Percentiles rank a stretch among this genome's conserved stretches.
phyloP scores from a whole-genome alignment of 2,888 invertebrate species.

The Drosophila leonis region DNA sequence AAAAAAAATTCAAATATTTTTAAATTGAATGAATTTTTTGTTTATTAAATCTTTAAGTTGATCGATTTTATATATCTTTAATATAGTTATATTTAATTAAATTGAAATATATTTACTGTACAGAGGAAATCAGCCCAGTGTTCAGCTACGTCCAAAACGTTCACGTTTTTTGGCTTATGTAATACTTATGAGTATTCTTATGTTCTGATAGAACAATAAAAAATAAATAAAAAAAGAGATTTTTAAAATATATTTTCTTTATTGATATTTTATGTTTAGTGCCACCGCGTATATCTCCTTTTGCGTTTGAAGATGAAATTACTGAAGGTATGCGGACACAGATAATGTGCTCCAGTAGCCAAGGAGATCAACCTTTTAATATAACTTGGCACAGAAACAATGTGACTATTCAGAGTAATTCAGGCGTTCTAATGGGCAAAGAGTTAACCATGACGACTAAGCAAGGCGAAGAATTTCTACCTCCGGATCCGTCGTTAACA shows the following conservation, averaged over 20 bases:
- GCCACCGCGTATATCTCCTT: constrained; percentile 92
- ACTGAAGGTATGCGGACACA: constrained; percentile 93
- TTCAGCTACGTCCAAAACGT: background rate
- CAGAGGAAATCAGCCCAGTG: no score
- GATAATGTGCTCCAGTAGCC: constrained; percentile 87
- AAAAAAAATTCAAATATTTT: background rate
- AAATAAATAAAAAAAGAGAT: background rate
- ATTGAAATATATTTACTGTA: background rate
- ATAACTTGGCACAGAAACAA: constrained; percentile 87
- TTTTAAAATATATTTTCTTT: constrained; percentile 17
- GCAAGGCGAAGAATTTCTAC: constrained; percentile 48
- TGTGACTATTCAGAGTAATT: constrained; percentile 82
- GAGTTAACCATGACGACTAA: constrained; percentile 19
- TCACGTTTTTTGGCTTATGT: background rate
- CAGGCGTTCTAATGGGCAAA: constrained; percentile 51
- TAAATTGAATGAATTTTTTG: background rate
- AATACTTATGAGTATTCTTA: background rate
- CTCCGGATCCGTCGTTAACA: constrained; percentile 84
- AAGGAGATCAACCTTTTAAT: constrained; percentile 87
- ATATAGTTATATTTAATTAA: background rate
- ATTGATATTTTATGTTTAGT: constrained; percentile 86
- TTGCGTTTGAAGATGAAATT: constrained; percentile 92
- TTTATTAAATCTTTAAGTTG: background rate
- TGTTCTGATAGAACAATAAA: constrained; percentile 1
- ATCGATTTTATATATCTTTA: background rate